Evolutionary conservation across 2,113 vertebrate species (phyloP).

Genomic region (Rhipidura dahli): DNA sequence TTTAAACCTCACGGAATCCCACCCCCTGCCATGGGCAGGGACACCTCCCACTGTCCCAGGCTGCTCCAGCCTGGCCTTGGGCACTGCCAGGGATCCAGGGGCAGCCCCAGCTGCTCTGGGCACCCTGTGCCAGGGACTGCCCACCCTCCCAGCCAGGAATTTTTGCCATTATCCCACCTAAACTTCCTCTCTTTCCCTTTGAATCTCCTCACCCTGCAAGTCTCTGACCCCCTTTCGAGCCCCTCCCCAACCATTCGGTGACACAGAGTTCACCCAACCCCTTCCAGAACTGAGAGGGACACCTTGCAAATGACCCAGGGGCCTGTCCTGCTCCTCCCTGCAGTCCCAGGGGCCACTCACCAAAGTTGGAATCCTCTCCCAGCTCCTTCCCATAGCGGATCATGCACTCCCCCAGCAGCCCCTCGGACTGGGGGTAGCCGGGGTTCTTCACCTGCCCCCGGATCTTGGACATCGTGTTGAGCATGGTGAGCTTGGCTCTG

Average conservation of each 20-base stretch:
- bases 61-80: neutral
- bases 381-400: slow-evolving; percentile 90
- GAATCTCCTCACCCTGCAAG: neutral
- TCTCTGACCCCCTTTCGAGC: rapidly evolving
- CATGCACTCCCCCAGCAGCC: slow-evolving; percentile 95
- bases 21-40: neutral
- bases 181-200: too few relatives aligned
- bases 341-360: slow-evolving; percentile 63
- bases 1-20: neutral
- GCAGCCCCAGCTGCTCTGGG: neutral
- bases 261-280: neutral
- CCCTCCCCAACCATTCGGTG: rapidly evolving
- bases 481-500: slow-evolving; percentile 94
- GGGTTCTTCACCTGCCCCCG: slow-evolving; percentile 96
- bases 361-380: slow-evolving; percentile 95
- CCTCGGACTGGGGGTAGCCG: slow-evolving; percentile 94
- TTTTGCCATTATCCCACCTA: neutral
- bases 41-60: neutral
- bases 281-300: neutral
- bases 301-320: rapidly evolving
- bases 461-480: slow-evolving; percentile 98
- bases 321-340: rapidly evolving
- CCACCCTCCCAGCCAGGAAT: neutral
- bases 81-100: neutral
- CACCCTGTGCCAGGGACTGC: neutral